These are phyloP conservation scores for Nicator chloris DNA, from an alignment of 2,113 vertebrate genomes.

Conservation along the genomic window DNA sequence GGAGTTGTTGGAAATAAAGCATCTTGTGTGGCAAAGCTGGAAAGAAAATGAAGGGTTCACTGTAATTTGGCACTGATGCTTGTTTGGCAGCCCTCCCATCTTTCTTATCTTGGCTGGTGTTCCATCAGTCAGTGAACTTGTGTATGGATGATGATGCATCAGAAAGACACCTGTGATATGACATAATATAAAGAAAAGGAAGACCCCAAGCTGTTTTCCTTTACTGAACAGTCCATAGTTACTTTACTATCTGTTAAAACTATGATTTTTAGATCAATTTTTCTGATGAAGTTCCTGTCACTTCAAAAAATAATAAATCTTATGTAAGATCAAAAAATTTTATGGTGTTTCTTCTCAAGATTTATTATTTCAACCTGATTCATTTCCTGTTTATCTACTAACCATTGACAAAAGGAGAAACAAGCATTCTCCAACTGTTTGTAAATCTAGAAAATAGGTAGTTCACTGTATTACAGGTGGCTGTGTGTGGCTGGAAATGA, in stretches of 20 bases:
- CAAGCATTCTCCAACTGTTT: background rate
- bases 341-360: slow-evolving; percentile 22
- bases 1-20: background rate
- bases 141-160: background rate
- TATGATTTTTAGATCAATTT: background rate
- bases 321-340: background rate
- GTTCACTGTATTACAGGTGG: background rate
- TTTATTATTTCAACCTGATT: slow-evolving; percentile 59
- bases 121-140: background rate
- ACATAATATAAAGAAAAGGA: background rate
- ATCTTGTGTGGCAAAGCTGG: background rate
- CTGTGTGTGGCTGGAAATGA: background rate
- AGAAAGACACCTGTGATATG: background rate
- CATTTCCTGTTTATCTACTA: slow-evolving; percentile 56
- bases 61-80: background rate
- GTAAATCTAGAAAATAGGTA: background rate
- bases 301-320: background rate
- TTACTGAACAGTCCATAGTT: background rate
- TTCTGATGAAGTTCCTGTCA: background rate
- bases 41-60: background rate
- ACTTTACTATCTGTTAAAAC: background rate
- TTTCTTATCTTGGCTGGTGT: background rate
- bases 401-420: slow-evolving; percentile 44
- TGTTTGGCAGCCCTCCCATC: background rate
- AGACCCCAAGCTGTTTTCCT: background rate